These are phyloP conservation scores for Carassius auratus DNA, from an alignment of 2,113 vertebrate genomes.

Conservation along the genomic window DNA sequence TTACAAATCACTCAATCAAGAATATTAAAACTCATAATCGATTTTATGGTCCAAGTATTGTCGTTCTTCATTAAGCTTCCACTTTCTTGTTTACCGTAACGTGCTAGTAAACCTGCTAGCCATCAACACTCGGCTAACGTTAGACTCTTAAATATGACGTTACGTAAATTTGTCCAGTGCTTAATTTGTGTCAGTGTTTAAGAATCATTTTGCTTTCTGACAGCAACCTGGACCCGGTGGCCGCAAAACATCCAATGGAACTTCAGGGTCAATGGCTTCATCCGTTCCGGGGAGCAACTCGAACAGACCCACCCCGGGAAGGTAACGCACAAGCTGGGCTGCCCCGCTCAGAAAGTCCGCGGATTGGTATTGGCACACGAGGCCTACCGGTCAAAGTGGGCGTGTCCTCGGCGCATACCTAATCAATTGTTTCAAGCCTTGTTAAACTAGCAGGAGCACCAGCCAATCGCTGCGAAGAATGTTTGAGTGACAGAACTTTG, in stretches of 20 bases:
- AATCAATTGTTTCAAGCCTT: conserved; percentile 19
- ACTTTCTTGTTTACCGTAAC: not conserved
- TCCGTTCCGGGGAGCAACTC: conserved; percentile 56
- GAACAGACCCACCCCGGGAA: conserved; percentile 56
- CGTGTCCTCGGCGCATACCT: conserved; percentile 34
- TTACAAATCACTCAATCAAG: not conserved
- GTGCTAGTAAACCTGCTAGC: conserved; percentile 22
- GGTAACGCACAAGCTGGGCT: conserved; percentile 47
- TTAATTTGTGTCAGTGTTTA: not conserved
- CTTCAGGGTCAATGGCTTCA: conserved; percentile 52
- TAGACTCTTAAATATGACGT: not conserved
- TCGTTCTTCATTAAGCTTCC: not conserved
- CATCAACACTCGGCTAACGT: not conserved
- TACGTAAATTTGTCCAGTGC: not conserved
- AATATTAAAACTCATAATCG: not conserved
- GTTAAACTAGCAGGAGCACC: not conserved
- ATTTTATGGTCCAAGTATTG: not conserved
- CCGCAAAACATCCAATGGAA: conserved; percentile 61
- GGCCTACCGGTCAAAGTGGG: conserved; percentile 63
- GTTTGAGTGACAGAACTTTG: conserved; percentile 30
- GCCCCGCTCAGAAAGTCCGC: conserved; percentile 40
- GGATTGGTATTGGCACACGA: conserved; percentile 46
- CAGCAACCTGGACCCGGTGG: conserved; percentile 58
- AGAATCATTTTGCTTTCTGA: conserved; percentile 16
- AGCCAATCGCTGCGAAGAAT: conserved; percentile 3